phyloP scores from a whole-genome alignment of 2,797 vertebrate species.

The Petrocephalus sullivani region DNA sequence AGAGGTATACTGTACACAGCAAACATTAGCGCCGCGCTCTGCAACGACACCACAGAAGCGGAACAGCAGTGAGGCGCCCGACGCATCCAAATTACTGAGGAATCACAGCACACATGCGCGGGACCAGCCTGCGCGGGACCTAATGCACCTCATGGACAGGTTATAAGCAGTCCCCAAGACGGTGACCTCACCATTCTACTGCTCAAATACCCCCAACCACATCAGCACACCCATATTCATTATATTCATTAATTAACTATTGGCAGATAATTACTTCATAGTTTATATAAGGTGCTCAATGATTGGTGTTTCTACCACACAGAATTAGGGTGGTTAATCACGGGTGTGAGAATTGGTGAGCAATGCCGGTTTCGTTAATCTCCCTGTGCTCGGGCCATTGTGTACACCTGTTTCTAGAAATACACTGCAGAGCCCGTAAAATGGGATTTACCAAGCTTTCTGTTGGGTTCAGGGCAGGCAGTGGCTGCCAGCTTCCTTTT shows the following conservation, averaged over 20 bases:
- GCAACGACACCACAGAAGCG: background rate
- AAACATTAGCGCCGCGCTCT: background rate
- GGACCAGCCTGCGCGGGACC: background rate
- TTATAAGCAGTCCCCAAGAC: background rate
- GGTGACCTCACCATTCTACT: background rate
- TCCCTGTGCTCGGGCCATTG: background rate
- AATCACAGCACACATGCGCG: background rate
- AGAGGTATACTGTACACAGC: background rate
- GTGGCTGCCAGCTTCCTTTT: background rate
- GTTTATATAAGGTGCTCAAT: background rate
- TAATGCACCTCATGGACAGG: background rate
- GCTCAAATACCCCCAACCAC: background rate
- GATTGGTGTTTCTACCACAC: background rate
- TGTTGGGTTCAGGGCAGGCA: background rate
- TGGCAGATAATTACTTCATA: background rate
- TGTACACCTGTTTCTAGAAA: background rate
- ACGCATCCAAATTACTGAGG: background rate
- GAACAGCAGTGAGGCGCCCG: background rate
- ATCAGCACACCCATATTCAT: background rate
- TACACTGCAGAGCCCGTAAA: background rate
- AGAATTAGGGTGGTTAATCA: background rate
- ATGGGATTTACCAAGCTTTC: background rate
- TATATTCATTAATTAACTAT: background rate
- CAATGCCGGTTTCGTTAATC: background rate
- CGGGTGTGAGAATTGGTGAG: background rate